Base-by-base conservation (phyloP, 2,888 invertebrate genomes). In the Hemithea aestivaria region DNA sequence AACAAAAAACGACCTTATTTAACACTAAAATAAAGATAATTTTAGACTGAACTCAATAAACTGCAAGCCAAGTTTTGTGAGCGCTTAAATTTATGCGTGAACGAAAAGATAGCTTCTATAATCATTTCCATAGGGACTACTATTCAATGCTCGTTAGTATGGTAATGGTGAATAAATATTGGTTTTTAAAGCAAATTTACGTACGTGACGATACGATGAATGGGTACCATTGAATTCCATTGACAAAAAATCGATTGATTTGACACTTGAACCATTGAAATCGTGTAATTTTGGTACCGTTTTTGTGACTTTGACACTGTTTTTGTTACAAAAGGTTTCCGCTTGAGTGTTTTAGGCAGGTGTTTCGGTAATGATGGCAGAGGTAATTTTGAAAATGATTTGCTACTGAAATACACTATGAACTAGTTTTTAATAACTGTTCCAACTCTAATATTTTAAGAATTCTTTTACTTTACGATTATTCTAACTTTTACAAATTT, bases 161-260 rank as follows among this genome's bases (percentile, higher is more conserved):
- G 3, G 5, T 6, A 24, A 5, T 44, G 5, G 40, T 28, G 26
- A 44, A 45, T 33, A 44, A 40, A 24, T 20, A 10, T 34, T 32
- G 44, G 34, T 53, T 41, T 51, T 56, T 60, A 25, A 23, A 54
- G 57, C 46, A 56, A 59, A 59, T 68, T 58, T 59, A 58, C 54
- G 57, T 63, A 75, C 75, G 76, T 77, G 73, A 65, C 66, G 61
- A 51, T 51, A 33, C 59, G 52, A 52, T 64, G 56, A 65, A 56
- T 69, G 61, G 51, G 48, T 48, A 49, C 56, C 55, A 62, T 61
- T 48, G 54, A 54, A 43, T 51, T 48, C 51, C 62, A 64, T 67
- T 67, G 56, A 64, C 56, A 72, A 70, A 70, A 71, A 67, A 45
- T 41, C 53, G 58, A 66, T 69, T 59, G 66, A 56, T 62, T 60